Evolutionary conservation across 1,140 invertebrate genomes (phyloP), one percentile per base, ranked within the genome.

Genomic region (Odontomachus brunneus): DNA sequence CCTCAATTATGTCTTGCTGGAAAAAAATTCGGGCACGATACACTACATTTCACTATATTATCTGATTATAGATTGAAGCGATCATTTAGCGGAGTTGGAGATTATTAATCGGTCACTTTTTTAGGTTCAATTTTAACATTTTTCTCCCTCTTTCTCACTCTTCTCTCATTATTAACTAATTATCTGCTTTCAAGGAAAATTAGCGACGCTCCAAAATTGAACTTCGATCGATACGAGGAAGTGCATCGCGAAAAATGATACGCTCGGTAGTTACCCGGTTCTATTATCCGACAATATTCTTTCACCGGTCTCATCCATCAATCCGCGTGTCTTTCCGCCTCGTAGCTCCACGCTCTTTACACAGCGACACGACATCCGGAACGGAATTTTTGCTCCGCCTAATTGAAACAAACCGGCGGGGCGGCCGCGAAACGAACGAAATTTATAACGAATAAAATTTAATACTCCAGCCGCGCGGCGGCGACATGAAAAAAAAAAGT

Each of bases 371-470:
- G 2, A 80, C 48, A 44, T 71, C 57, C 7, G 44, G 15, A 9
- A 53, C 24, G 24, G 66, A n/a, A 11, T 29, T 11, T 26, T 12
- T 53, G 14, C 29, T 5, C 22, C 14, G 3, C 24, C 17, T 69
- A 71, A 80, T 71, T 71, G 65, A 71, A 71, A 80, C 22, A n/a
- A 69, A 80, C 38, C 33, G 29, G 51, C 49, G 15, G 5, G 5
- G 29, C 11, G 26, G 38, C 60, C 49, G 17, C 33, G 29, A 78
- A 55, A 55, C 22, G 24, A 80, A 69, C 57, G 9, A 57, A 80
- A 80, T 80, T 69, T 80, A 80, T 80, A 71, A 80, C n/a, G 51
- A 69, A 80, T 69, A 80, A 71, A 80, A 71, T 57, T 80, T 57
- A 33, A 57, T 17, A 12, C 75, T 33, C 15, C n/a, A 75, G 44